Base-by-base conservation (phyloP, 2,888 invertebrate species). In the Tachina grossa region DNA sequence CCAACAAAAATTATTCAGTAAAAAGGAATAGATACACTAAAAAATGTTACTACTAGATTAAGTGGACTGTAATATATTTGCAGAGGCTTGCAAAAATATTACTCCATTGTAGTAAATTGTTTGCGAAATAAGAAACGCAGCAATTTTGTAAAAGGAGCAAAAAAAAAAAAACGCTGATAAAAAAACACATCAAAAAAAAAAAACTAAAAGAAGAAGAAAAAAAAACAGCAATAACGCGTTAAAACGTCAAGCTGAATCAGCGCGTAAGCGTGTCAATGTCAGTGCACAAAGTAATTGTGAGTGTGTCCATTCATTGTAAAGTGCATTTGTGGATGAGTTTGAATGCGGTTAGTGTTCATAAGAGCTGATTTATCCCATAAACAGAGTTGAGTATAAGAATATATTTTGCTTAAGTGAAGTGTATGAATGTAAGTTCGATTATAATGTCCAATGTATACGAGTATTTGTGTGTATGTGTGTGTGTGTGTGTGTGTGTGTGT, bases 191-290 rank as follows among this genome's bases (percentile, higher is more conserved):
- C 47, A 61, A 9, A 49, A 61, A 68, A 43, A 55, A 65, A 65
- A 31, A 55, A 53, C 63, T 49, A 0, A 31, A 31, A 31, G 31
- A 31, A 6, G 6, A 6, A 31, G 31, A 31, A 31, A 6, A 31
- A 6, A 31, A 31, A 31, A 31, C 31, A 31, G 31, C 31, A 31
- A 31, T 6, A 31, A 31, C 75, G 69, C 79, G 83, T 81, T 71
- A 57, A 81, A 83, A 78, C 69, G 81, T 82, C 86, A 81, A 82
- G 82, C 83, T 87, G 87, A 87, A 85, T 87, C 84, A 86, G 86
- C 85, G 80, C 65, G 53, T 80, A 86, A 76, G 83, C 65, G 77
- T 87, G 79, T 86, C 78, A 84, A 82, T 84, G 82, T 82, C 81
- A 84, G 61, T 71, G 76, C 43, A 79, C 72, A 79, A 59, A 59